Base-by-base conservation (phyloP, 2,888 invertebrate genomes). In the Griposia aprilina region DNA sequence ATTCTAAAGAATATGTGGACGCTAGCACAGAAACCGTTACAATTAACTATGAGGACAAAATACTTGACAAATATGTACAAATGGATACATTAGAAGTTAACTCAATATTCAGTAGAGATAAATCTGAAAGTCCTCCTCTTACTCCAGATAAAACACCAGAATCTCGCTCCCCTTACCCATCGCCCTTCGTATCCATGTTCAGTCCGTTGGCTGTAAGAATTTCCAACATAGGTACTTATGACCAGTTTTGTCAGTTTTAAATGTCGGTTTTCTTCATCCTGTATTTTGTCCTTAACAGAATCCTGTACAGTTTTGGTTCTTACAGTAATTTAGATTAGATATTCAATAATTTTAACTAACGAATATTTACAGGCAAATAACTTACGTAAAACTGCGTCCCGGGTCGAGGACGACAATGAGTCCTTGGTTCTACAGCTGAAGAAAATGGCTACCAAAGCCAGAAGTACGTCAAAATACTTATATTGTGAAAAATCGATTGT, bases 401-500 rank as follows among this genome's bases (percentile, higher is more conserved):
- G 99, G 92, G 98, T 99, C 94, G 99, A 99, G 97, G 99, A 99
- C 95, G 99, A 99, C 97, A 99, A 99, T 97, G 99, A 99, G 96
- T 98, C 98, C 90, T 97, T 99, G 96, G 98, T 98, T 96, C 97
- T 98, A 97, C 99, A 99, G 97, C 98, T 99, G 97, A 98, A 99
- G 97, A 99, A 99, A 98, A 98, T 99, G 98, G 98, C 99, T 97
- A 98, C 98, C 95, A 98, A 98, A 97, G 98, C 98, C 97, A 97
- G 98, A 98, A 98, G 98, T 98, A 98, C 97, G 98, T 97, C 94
- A 92, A 92, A 93, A 90, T 91, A 92, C 92, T 92, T 94, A 90
- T 94, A 90, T 94, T 94, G 93, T 95, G 93, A 91, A 92, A 92
- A 93, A 92, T 93, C 91, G 90, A 91, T 89, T 93, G 92, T 92